These are phyloP conservation scores for Elaphurus davidianus DNA, from an alignment of 2,113 vertebrate genomes.

Conservation along the genomic window DNA sequence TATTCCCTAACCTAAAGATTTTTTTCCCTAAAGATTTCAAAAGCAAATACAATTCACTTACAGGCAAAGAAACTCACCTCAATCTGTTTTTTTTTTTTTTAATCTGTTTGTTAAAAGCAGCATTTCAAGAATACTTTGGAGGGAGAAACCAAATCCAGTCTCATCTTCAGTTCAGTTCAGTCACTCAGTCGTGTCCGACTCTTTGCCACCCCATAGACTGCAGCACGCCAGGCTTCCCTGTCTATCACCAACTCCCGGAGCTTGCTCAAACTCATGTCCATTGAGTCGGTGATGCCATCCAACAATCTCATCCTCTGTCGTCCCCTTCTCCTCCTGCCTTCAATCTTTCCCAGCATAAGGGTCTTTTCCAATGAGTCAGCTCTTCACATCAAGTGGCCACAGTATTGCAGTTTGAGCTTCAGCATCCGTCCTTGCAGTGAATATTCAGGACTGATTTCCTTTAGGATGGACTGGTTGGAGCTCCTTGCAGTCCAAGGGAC, in stretches of 20 bases:
- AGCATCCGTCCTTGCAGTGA: neutral
- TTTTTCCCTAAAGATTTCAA: no score
- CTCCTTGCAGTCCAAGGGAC: neutral
- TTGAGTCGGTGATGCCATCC: neutral
- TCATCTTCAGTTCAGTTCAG: neutral
- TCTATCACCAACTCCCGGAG: neutral
- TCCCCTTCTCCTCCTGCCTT: neutral
- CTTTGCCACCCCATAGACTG: neutral
- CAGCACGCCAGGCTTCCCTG: neutral
- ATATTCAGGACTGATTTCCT: neutral
- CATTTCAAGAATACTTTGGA: no score
- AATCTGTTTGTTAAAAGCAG: no score
- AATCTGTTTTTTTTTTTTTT: no score
- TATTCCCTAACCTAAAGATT: no score
- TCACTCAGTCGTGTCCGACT: neutral
- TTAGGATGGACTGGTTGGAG: neutral
- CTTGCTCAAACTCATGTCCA: neutral
- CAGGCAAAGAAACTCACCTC: no score
- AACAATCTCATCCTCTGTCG: neutral
- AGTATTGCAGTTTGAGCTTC: neutral
- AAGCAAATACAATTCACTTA: no score
- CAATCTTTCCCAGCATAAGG: neutral
- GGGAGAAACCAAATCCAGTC: no score
- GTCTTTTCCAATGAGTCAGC: neutral
- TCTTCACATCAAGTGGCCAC: neutral